Conservation (phyloP, 2,797 vertebrate genomes). For the Toxotes lorentzi region DNA sequence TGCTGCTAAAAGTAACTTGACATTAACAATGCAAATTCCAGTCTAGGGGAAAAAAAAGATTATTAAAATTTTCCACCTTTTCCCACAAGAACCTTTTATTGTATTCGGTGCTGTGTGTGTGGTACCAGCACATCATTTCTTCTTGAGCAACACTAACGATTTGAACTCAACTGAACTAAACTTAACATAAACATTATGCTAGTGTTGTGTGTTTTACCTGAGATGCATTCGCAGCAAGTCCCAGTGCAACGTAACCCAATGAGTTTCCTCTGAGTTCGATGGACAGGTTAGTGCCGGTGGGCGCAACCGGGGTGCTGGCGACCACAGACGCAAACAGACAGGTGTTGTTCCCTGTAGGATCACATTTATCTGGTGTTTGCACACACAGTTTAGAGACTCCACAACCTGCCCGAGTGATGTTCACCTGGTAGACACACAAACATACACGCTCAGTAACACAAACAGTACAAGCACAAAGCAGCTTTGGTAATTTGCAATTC, state of each 20-base stretch:
- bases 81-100: no score
- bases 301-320: rapidly evolving
- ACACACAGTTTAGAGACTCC: constrained; percentile 33
- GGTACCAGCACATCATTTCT: no score
- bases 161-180: no score
- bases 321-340: constrained; percentile 60
- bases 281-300: neutral
- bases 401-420: constrained; percentile 52
- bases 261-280: constrained; percentile 53
- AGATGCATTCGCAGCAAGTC: neutral
- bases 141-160: no score
- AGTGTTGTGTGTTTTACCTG: constrained; percentile 35
- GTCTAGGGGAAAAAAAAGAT: no score
- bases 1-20: neutral
- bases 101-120: no score
- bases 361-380: neutral
- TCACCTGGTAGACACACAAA: constrained; percentile 47
- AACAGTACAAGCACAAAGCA: neutral
- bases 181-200: neutral
- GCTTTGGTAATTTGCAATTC: neutral
- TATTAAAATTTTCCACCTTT: neutral
- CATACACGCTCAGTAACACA: neutral
- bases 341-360: neutral
- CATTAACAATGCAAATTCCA: no score
- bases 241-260: constrained; percentile 42